Conservation (phyloP, 2,888 invertebrate genomes). For the Argyresthia goedartella region DNA sequence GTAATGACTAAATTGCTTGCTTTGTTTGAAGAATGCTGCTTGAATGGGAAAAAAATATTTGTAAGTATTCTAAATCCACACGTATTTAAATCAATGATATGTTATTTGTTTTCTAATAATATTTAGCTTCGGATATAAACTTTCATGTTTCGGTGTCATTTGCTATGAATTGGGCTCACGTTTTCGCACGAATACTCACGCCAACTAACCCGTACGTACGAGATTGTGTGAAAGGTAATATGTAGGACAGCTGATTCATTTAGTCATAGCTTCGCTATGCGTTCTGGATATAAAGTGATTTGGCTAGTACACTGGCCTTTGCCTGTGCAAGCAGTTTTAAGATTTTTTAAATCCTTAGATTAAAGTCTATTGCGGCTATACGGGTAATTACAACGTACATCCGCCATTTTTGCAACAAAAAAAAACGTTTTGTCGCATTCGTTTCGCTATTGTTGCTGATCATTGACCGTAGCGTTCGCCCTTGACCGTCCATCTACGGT, state of each 20-base stretch:
- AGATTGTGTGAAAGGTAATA: background rate
- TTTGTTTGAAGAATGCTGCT: background rate
- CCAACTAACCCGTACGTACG: no score
- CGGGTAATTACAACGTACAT: background rate
- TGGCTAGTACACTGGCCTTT: slow-evolving; percentile 10
- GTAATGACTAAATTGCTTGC: slow-evolving; percentile 8
- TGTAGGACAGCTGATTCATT: slow-evolving; percentile 15
- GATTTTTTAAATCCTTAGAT: no score
- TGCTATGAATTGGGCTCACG: no score
- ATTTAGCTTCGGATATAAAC: no score
- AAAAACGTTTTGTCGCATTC: slow-evolving; percentile 30
- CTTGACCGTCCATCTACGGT: slow-evolving; percentile 3
- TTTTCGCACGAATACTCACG: no score
- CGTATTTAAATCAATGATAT: no score
- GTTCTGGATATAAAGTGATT: slow-evolving; percentile 22
- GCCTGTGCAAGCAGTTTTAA: background rate
- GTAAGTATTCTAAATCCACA: no score
- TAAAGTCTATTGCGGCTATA: no score
- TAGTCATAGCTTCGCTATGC: slow-evolving; percentile 60
- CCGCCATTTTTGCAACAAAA: slow-evolving; percentile 12
- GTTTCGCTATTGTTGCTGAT: slow-evolving; percentile 29
- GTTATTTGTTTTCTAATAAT: no score
- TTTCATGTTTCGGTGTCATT: no score
- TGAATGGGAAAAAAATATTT: no score
- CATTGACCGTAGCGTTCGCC: slow-evolving; percentile 20